These are phyloP conservation scores for Petrophora chlorosata DNA, from an alignment of 2,888 invertebrate genomes.

Conservation along the genomic window DNA sequence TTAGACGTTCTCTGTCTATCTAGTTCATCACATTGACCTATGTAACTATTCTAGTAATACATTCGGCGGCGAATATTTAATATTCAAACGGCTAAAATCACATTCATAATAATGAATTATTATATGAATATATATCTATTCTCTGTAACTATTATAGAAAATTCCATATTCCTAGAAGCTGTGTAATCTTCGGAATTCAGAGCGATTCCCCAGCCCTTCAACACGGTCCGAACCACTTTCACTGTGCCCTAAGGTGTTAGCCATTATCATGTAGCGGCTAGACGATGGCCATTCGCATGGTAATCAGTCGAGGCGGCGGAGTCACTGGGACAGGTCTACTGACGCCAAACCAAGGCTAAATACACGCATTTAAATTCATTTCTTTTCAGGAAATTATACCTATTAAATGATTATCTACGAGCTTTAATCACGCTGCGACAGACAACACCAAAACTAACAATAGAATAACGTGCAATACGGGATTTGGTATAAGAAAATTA, in stretches of 20 bases:
- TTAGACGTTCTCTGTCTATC: too few species aligned
- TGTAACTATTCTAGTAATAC: too few species aligned
- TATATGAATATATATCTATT: slow-evolving; percentile 3
- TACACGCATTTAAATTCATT: slow-evolving; percentile 58
- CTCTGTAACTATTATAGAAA: neutral
- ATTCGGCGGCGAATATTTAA: too few species aligned
- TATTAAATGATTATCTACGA: slow-evolving; percentile 26
- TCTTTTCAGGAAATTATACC: slow-evolving; percentile 62
- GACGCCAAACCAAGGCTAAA: slow-evolving; percentile 56
- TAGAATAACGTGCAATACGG: neutral
- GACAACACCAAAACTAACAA: slow-evolving; percentile 5
- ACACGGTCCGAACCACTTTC: slow-evolving; percentile 56
- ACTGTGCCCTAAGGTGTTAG: slow-evolving; percentile 62
- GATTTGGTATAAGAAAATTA: neutral
- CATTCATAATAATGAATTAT: too few species aligned
- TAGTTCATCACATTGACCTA: too few species aligned
- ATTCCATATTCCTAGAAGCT: neutral
- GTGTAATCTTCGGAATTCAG: slow-evolving; percentile 3
- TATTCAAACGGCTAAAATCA: too few species aligned
- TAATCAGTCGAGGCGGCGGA: slow-evolving; percentile 58
- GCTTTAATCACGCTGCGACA: slow-evolving; percentile 7
- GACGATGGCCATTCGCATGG: slow-evolving; percentile 71
- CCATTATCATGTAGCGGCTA: slow-evolving; percentile 64
- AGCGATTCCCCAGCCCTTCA: slow-evolving; percentile 1
- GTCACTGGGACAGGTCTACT: slow-evolving; percentile 39